Evolutionary conservation across 1,140 invertebrate species (phyloP), one percentile per base, ranked within the genome.

Genomic region (Heterodera carotae): DNA sequence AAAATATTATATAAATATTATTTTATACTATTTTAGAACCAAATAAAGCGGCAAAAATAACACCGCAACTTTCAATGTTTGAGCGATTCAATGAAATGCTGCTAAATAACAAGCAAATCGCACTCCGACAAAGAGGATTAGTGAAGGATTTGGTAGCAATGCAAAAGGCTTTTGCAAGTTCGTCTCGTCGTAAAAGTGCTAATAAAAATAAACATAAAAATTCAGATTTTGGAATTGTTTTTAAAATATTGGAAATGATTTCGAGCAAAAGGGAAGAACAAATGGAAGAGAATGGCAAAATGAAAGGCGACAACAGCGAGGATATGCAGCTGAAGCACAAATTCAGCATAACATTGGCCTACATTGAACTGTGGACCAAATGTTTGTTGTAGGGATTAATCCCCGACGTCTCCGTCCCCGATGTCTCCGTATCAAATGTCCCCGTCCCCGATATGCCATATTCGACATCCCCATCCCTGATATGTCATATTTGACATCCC

Each of bases 291-390:
- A 43, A 18, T 56, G 48, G 18, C 48, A 56, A 12, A 22, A 22
- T 22, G 22, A 56, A 22, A 0, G 22, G 48, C 18, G 48, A 4
- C 39, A 18, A 22, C 22, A 12, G 2, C 12, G 6, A 43, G 39
- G 6, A 43, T 8, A 43, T 43, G 6, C 0, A 43, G 39, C 22
- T 15, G 15, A 2, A 22, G 48, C 48, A 25, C 22, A 48, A 22
- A 48, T 71, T 71, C 7, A 5, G 36, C 22, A 22, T 10, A 2
- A 59, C 69, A 48, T 71, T 71, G 29, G 39, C 59, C 25, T 25
- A 31, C 22, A n/a, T 71, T 8, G 59, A 48, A 33, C 34, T 29
- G 22, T 71, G 69, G 69, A 43, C 34, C 15, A 69, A 69, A 69
- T n/a, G 67, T 69, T 10, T 69, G 6, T 36, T 48, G n/a, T n/a